phyloP scores from a whole-genome alignment of 2,113 vertebrate species.

The Rana temporaria region DNA sequence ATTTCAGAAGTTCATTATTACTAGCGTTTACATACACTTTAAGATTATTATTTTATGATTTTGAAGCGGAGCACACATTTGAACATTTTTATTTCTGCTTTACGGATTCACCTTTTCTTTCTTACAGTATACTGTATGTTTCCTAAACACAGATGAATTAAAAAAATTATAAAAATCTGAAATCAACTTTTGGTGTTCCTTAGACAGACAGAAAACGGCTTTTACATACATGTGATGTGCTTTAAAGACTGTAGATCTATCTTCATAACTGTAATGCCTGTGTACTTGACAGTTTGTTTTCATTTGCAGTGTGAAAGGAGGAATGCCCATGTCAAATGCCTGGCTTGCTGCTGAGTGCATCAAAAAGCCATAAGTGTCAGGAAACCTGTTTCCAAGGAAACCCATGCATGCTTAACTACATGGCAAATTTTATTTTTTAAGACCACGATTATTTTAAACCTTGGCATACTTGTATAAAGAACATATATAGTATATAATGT shows the following conservation, averaged over 20 bases:
- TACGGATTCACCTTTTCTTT: background rate
- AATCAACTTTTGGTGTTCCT: background rate
- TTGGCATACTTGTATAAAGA: background rate
- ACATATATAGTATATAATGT: background rate
- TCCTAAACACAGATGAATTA: background rate
- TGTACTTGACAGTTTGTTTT: conserved; percentile 36
- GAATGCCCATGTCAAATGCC: conserved; percentile 40
- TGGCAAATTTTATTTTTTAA: conserved; percentile 10
- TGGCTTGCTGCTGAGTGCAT: conserved; percentile 46
- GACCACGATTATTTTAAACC: conserved; percentile 2
- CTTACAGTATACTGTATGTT: background rate
- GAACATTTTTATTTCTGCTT: no score
- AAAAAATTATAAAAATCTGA: conserved; percentile 23
- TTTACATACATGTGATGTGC: conserved; percentile 38
- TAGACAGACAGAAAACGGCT: conserved; percentile 29
- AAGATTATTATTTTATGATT: no score
- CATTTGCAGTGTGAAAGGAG: conserved; percentile 39
- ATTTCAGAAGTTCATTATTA: no score
- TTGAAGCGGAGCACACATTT: no score
- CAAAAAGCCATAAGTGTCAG: conserved; percentile 50
- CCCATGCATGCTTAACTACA: background rate
- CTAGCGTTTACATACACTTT: no score
- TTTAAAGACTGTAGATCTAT: conserved; percentile 29
- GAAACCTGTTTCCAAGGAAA: conserved; percentile 53
- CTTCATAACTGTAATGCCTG: conserved; percentile 31